Evolutionary conservation across 1,140 invertebrate genomes (phyloP), one percentile per base, ranked within the genome.

Genomic region (Anoplolepis gracilipes): DNA sequence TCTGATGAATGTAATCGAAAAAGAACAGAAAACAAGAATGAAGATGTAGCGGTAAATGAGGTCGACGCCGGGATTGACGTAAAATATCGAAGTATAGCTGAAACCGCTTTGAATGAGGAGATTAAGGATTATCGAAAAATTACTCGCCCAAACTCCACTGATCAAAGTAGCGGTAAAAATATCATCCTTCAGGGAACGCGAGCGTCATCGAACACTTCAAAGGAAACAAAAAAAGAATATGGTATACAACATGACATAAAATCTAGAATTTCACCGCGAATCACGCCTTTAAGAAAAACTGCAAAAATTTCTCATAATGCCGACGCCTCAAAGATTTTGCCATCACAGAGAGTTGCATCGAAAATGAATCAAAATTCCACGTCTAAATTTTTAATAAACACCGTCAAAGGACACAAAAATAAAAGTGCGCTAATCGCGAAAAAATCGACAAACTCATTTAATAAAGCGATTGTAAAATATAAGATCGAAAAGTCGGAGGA

Each of bases 51-150:
- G 19, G 11, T 28, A 16, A 28, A 78, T 67, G 59, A 49, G 36
- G 19, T 77, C 19, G 39, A 77, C 3, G 57, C 36, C 22, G 7
- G 10, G 30, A 67, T 36, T 13, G 42, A 33, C 11, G 42, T 25
- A 6, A 79, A 55, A 10, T 39, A 36, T 69, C 76, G 55, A 53
- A 69, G 62, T 22, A 33, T 67, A 79, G 62, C 28, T 42, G 39
- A 39, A 53, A 53, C 8, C 10, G 62, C 62, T 53, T 33, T 28
- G 22, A 55, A 11, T 28, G 5, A n/a, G 10, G 5, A 55, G 22
- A 69, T 8, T 4, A 69, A 65, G 22, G 42, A 28, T 55, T 13
- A 30, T 46, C 13, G 62, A 16, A 28, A 67, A 28, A 55, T 69
- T 30, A 8, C 4, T 39, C 22, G 42, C 10, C 16, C 76, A 30